Conservation (phyloP, 2,113 vertebrate genomes). For the Machaerirhynchus nigripectus region DNA sequence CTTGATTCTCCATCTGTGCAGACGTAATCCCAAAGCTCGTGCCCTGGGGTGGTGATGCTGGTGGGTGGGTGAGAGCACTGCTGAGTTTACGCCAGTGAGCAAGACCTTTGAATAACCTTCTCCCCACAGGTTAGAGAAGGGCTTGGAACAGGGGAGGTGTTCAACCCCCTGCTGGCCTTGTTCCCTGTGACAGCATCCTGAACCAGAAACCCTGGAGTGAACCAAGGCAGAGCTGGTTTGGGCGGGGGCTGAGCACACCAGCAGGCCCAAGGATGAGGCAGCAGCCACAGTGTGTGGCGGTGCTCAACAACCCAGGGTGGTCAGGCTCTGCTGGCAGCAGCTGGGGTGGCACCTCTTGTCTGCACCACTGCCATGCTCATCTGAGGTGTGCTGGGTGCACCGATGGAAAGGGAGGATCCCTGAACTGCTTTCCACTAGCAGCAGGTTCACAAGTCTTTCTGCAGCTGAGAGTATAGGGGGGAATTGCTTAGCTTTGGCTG, state of each 20-base stretch:
- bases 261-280: background rate
- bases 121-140: background rate
- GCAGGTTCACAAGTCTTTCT: background rate
- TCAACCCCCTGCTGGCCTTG: background rate
- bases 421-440: background rate
- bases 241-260: background rate
- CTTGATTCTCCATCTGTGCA: background rate
- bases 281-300: rapidly evolving
- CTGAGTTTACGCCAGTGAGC: background rate
- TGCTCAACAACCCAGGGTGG: rapidly evolving
- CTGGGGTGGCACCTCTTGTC: background rate
- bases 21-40: background rate
- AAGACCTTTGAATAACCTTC: background rate
- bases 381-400: background rate
- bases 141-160: background rate
- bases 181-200: background rate
- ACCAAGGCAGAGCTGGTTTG: background rate
- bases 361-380: background rate
- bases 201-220: background rate
- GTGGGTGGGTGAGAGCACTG: rapidly evolving
- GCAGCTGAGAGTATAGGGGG: background rate
- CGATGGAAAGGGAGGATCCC: no score
- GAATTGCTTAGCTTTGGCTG: background rate
- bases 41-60: background rate
- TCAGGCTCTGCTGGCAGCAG: background rate